Evolutionary conservation across 2,113 vertebrate genomes (phyloP).

Genomic region (Phycodurus eques): DNA sequence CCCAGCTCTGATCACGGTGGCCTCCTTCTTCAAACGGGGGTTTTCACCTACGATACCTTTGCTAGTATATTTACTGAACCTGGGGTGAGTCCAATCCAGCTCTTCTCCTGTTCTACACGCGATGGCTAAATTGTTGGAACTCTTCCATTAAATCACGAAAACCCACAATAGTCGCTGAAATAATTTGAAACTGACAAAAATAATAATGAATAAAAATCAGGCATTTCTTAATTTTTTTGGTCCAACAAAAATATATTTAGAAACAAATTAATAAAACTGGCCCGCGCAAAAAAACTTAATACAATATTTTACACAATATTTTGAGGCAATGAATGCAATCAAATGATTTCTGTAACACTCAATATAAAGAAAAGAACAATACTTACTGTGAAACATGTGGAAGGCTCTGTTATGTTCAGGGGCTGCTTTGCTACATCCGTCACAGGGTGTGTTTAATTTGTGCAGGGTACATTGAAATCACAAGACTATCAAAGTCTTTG

Average conservation of each 20-base stretch:
- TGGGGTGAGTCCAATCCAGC: constrained; percentile 75
- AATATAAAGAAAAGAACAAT: no score
- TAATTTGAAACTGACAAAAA: no score
- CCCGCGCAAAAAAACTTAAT: background rate
- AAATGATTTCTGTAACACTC: no score
- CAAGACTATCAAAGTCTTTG: background rate
- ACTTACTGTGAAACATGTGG: no score
- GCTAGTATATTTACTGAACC: constrained; percentile 81
- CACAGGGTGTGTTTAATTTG: no score
- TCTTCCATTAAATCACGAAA: background rate
- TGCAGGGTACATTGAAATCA: no score
- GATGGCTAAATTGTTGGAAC: background rate
- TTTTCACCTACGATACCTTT: constrained; percentile 84
- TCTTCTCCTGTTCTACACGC: background rate
- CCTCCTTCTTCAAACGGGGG: constrained; percentile 88
- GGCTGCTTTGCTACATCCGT: no score
- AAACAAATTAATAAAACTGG: background rate
- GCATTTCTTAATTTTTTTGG: no score
- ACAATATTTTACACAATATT: background rate
- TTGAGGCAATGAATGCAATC: background rate
- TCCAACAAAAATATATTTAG: background rate
- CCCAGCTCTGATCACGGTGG: constrained; percentile 90
- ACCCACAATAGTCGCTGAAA: background rate
- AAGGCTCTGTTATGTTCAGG: no score
- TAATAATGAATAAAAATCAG: no score